These are phyloP conservation scores for Caenorhabditis sp. DNA, from an alignment of 2,888 invertebrate species.

Conservation along the genomic window DNA sequence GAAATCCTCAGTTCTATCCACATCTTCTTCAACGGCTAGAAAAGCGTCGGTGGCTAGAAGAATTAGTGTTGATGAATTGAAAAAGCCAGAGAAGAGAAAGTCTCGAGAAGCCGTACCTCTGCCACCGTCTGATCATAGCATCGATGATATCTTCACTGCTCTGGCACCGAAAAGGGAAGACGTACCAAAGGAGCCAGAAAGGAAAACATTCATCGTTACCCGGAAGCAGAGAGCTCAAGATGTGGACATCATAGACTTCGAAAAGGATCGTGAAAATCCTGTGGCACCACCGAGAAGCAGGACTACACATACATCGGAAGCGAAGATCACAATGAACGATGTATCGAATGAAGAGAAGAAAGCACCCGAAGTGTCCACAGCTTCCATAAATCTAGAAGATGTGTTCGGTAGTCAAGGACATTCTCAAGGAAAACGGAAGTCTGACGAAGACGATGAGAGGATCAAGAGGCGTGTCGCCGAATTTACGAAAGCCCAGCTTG, in stretches of 20 bases:
- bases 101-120: constrained; percentile 45
- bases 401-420: neutral
- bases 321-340: neutral
- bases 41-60: constrained; percentile 53
- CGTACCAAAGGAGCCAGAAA: neutral
- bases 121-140: constrained; percentile 55
- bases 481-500: constrained; percentile 15
- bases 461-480: constrained; percentile 14
- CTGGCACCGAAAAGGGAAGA: constrained; percentile 36
- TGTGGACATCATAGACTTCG: constrained; percentile 49
- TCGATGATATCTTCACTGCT: constrained; percentile 60
- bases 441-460: constrained; percentile 12
- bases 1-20: constrained; percentile 39
- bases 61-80: constrained; percentile 58
- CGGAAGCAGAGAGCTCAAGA: constrained; percentile 59
- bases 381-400: constrained; percentile 27
- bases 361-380: neutral
- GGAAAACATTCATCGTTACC: constrained; percentile 58
- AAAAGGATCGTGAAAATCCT: constrained; percentile 35
- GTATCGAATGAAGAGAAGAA: neutral
- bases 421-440: neutral
- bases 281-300: constrained; percentile 44
- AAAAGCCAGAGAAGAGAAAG: constrained; percentile 39
- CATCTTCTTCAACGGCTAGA: constrained; percentile 43
- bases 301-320: constrained; percentile 11